Evolutionary conservation across 2,888 invertebrate genomes (phyloP), one percentile per base, ranked within the genome.

Genomic region (Molanna angustata): DNA sequence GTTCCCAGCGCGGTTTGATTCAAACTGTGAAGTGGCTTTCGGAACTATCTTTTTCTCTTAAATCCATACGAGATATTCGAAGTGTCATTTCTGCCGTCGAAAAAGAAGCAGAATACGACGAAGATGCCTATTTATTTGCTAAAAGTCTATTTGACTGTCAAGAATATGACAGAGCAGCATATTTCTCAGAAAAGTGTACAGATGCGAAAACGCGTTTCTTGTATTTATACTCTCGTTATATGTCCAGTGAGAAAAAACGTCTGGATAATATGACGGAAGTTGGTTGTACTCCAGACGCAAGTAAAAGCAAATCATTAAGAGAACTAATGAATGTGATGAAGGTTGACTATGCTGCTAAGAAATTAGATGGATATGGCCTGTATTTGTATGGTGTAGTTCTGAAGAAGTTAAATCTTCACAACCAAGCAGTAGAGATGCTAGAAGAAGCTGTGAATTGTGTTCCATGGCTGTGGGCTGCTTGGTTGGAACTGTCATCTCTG

Each of bases 381-480:
- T 94, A 94, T 71, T 70, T 97, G 55, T 93, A 94, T 72, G 98
- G 96, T 11, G 84, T 96, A 3, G 87, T 97, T 1, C 72, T 96
- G 42, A 90, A 92, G 64, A 91, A 93, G 65, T 70, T 96, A 48
- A 91, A 94, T 64, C 75, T 96, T 11, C 76, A 83, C 43, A 81
- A 80, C 56, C 83, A 88, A 62, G 94, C 97, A 0, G 82, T 86
- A 18, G 84, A 88, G 60, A 81, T 89, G 42, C 78, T 98, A 35
- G 80, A 89, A 16, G 85, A 90, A 64, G 83, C 95, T 0, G 82
- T 94, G 9, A 82, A 85, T 53, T 77, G 82, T 35, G 84, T 87
- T 49, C 95, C 95, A 0, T 83, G 91, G 64, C 82, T 95, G 55
- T 99, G 98, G 98, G 88, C 93, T 35, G 90, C 96, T 0, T 99